Evolutionary conservation across 2,888 invertebrate species (phyloP).

Genomic region (Ligdia adustata): DNA sequence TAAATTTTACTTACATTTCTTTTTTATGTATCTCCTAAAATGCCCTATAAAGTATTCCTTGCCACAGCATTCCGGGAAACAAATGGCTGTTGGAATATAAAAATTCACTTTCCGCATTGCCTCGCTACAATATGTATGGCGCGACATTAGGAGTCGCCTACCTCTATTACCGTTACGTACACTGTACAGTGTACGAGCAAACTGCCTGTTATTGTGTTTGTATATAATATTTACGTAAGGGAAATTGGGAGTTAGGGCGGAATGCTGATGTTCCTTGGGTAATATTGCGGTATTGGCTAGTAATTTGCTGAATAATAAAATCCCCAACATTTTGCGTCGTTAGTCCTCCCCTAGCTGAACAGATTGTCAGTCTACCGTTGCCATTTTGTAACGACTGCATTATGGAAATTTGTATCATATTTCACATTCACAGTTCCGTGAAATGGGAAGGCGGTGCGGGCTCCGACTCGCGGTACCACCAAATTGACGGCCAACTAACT

Average conservation of each 20-base stretch:
- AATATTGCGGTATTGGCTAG: conserved; percentile 12
- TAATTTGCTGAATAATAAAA: conserved; percentile 15
- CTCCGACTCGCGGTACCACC: conserved; percentile 78
- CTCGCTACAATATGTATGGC: conserved; percentile 47
- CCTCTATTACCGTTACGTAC: conserved; percentile 46
- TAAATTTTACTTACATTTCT: conserved; percentile 24
- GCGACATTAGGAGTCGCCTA: conserved; percentile 43
- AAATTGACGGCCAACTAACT: conserved; percentile 84
- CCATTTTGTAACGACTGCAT: too few species aligned
- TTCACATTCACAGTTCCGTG: conserved; percentile 73
- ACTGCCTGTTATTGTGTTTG: conserved; percentile 41
- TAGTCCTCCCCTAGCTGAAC: neutral
- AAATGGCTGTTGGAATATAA: conserved; percentile 34
- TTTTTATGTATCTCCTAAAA: conserved; percentile 27
- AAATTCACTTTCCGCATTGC: conserved; percentile 43
- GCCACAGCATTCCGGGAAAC: conserved; percentile 26
- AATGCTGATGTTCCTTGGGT: conserved; percentile 19
- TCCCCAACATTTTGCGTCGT: neutral
- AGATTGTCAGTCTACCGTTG: neutral
- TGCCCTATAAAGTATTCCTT: conserved; percentile 23
- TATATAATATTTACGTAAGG: conserved; percentile 38
- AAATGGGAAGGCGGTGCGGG: conserved; percentile 86
- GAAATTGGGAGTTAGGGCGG: conserved; percentile 17
- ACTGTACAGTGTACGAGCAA: conserved; percentile 37
- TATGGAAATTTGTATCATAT: too few species aligned